Conservation (phyloP, 2,113 vertebrate genomes). For the Pardalotus punctatus region DNA sequence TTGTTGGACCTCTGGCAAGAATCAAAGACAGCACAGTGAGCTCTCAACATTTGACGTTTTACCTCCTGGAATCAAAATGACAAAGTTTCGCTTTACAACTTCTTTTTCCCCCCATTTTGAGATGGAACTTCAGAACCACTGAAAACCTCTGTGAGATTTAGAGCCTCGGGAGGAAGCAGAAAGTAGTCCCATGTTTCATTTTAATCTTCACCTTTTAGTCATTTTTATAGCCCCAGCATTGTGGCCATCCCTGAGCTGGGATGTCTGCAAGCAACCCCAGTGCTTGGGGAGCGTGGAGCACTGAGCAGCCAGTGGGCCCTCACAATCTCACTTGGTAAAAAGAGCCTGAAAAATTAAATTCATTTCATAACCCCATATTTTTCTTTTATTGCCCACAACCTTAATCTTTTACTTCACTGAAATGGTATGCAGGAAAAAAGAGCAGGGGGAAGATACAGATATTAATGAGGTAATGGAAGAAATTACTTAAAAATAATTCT, state of each 20-base stretch:
- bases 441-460: neutral
- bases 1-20: neutral
- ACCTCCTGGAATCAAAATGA: neutral
- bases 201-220: neutral
- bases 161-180: neutral
- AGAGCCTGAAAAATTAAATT: neutral
- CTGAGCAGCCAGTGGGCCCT: neutral
- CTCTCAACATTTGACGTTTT: neutral
- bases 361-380: neutral
- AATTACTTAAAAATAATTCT: neutral
- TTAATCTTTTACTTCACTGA: neutral
- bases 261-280: neutral
- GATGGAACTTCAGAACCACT: neutral
- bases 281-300: fast-evolving
- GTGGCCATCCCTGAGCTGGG: neutral
- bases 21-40: neutral
- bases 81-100: neutral
- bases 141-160: neutral
- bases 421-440: neutral
- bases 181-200: neutral
- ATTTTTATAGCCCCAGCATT: neutral
- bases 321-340: neutral
- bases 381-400: neutral
- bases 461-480: neutral
- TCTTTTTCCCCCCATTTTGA: fast-evolving